Evolutionary conservation across 2,113 vertebrate genomes (phyloP).

Genomic region (Dasypus novemcinctus): DNA sequence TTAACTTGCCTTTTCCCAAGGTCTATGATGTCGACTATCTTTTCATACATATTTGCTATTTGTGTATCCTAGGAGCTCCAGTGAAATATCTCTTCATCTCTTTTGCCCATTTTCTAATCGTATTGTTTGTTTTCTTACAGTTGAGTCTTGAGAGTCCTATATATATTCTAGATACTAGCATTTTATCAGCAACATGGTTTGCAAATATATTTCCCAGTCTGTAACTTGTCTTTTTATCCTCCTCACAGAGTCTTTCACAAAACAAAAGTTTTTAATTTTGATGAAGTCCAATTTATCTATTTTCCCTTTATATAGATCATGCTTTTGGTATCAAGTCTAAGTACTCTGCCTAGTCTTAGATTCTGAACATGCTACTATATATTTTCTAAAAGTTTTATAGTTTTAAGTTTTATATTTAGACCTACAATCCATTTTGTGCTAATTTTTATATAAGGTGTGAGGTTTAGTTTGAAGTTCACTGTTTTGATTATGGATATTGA

Average conservation of each 20-base stretch:
- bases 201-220: background rate
- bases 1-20: constrained; percentile 24
- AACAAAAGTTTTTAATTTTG: background rate
- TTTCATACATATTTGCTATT: background rate
- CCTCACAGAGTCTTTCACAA: background rate
- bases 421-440: background rate
- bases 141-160: constrained; percentile 19
- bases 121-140: background rate
- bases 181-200: background rate
- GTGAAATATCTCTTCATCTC: background rate
- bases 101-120: background rate
- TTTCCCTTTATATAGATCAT: background rate
- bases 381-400: background rate
- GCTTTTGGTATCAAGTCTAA: background rate
- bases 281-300: background rate
- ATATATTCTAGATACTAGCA: background rate
- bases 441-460: background rate
- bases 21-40: background rate
- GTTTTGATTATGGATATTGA: background rate
- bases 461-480: background rate
- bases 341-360: background rate
- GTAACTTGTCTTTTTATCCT: background rate
- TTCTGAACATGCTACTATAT: background rate
- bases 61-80: background rate
- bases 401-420: constrained; percentile 37